A percentile compares a stretch with the other conserved stretches of the same genome.
These are phyloP conservation scores for Pempheris klunzingeri DNA, from an alignment of 2,797 vertebrate genomes.

Conservation along the genomic window DNA sequence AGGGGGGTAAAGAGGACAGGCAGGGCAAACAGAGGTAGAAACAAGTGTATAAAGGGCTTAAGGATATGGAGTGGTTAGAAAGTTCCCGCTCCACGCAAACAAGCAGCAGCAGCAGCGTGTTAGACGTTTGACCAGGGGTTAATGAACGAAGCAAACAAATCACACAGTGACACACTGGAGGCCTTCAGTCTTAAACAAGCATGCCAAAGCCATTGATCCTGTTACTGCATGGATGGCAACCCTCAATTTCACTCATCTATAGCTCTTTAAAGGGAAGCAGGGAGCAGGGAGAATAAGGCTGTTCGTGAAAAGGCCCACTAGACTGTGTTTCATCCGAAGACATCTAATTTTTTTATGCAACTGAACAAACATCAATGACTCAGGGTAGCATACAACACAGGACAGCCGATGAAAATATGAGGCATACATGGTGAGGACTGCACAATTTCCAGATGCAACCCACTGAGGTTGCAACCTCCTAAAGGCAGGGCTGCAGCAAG, in stretches of 20 bases:
- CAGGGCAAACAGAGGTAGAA: slow-evolving; percentile 14
- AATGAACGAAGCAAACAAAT: slow-evolving; percentile 75
- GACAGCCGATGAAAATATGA: slow-evolving; percentile 13
- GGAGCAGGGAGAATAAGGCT: slow-evolving; percentile 7
- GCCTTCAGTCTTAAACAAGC: slow-evolving; percentile 65
- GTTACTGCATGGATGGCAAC: slow-evolving; percentile 59
- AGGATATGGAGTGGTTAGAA: slow-evolving; percentile 21
- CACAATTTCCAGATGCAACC: background rate
- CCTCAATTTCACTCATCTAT: slow-evolving; percentile 55
- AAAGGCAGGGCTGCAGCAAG: background rate
- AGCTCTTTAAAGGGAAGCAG: slow-evolving; percentile 33
- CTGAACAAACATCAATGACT: background rate
- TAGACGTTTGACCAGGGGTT: slow-evolving; percentile 63
- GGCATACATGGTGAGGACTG: slow-evolving; percentile 2
- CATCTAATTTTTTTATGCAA: background rate
- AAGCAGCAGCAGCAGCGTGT: slow-evolving; percentile 56
- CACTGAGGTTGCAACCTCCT: background rate
- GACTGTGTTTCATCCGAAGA: slow-evolving; percentile 6
- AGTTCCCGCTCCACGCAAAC: slow-evolving; percentile 46
- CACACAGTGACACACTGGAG: slow-evolving; percentile 59
- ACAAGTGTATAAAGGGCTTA: background rate
- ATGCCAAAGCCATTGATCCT: slow-evolving; percentile 60
- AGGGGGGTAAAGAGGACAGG: background rate
- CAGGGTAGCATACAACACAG: background rate
- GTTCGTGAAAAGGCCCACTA: slow-evolving; percentile 7